A percentile compares a stretch with the other conserved stretches of the same genome.
phyloP scores from a whole-genome alignment of 2,797 vertebrate species.

The Pristis pectinata region DNA sequence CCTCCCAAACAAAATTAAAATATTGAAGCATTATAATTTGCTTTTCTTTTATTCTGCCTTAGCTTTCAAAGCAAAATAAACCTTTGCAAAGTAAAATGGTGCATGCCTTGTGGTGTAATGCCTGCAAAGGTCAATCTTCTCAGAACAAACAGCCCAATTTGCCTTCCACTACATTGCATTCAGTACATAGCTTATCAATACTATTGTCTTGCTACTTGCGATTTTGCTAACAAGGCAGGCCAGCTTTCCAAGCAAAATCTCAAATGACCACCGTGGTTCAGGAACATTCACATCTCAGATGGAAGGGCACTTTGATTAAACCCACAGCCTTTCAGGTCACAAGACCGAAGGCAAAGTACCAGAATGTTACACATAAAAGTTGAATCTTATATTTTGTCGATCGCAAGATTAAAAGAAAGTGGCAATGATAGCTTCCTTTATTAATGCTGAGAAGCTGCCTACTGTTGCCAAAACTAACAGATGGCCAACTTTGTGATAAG shows the following conservation, averaged over 20 bases:
- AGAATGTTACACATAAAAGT: not conserved
- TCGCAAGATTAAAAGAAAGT: not conserved
- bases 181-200: not conserved
- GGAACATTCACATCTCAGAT: not conserved
- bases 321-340: not conserved
- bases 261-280: not conserved
- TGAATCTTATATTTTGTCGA: not conserved
- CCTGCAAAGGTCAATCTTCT: not conserved
- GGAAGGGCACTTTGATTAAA: not conserved
- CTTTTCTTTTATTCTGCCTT: not conserved
- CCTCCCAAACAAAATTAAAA: not conserved
- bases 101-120: not conserved
- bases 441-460: not conserved
- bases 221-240: not conserved
- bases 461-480: not conserved
- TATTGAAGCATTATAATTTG: not conserved
- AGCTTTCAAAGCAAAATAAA: not conserved
- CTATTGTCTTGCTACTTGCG: not conserved
- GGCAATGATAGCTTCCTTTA: not conserved
- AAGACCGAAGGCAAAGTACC: not conserved
- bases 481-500: constrained; percentile 9
- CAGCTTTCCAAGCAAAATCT: not conserved
- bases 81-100: not conserved
- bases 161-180: not conserved
- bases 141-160: not conserved